These are phyloP conservation scores for Brachylomia viminalis DNA, from an alignment of 2,888 invertebrate species.

Conservation along the genomic window DNA sequence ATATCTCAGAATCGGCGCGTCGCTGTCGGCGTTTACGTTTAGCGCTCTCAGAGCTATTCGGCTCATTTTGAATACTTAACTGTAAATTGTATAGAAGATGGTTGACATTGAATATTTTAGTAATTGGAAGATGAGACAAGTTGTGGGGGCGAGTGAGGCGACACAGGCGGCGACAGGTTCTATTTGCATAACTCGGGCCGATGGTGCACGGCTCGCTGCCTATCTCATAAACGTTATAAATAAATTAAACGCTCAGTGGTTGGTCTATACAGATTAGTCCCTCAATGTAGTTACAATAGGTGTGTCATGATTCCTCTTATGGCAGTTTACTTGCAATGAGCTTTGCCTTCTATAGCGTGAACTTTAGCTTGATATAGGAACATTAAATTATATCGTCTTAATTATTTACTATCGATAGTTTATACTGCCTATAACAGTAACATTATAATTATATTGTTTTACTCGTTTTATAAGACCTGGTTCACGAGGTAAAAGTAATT, in stretches of 20 bases:
- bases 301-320: slow-evolving; percentile 59
- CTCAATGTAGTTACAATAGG: slow-evolving; percentile 67
- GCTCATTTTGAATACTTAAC: slow-evolving; percentile 39
- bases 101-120: slow-evolving; percentile 62
- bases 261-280: slow-evolving; percentile 69
- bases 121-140: slow-evolving; percentile 68
- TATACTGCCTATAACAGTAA: slow-evolving; percentile 34
- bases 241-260: slow-evolving; percentile 68
- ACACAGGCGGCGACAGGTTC: slow-evolving; percentile 71
- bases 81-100: slow-evolving; percentile 44
- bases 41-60: slow-evolving; percentile 27
- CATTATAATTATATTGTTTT: slow-evolving; percentile 39
- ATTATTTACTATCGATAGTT: slow-evolving; percentile 43
- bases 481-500: slow-evolving; percentile 19
- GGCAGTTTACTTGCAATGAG: slow-evolving; percentile 51
- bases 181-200: slow-evolving; percentile 74
- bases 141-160: slow-evolving; percentile 67
- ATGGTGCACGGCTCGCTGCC: slow-evolving; percentile 71
- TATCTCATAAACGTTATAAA: slow-evolving; percentile 69
- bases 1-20: slow-evolving; percentile 20
- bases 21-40: slow-evolving; percentile 23
- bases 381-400: slow-evolving; percentile 46
- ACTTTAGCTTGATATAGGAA: slow-evolving; percentile 41
- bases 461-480: slow-evolving; percentile 21
- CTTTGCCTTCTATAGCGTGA: slow-evolving; percentile 49